These are phyloP conservation scores for Peribatodes rhomboidaria DNA, from an alignment of 2,888 invertebrate species.

Conservation along the genomic window DNA sequence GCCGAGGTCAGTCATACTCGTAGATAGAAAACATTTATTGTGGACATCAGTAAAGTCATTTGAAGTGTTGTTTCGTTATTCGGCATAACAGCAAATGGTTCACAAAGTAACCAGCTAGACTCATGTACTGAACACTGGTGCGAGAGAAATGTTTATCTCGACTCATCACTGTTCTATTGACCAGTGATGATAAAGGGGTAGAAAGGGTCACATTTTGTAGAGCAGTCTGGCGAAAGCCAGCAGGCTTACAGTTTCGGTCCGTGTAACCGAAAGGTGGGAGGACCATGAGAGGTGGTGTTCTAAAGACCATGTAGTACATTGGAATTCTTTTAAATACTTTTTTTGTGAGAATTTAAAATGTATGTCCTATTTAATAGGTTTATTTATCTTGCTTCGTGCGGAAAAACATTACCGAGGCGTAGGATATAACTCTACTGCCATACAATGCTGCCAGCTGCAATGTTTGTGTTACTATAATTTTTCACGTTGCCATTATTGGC, in stretches of 20 bases:
- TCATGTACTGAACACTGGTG: background rate
- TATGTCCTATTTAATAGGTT: slow-evolving; percentile 5
- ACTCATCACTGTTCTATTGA: background rate
- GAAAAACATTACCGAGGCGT: slow-evolving; percentile 11
- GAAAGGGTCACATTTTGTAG: no score
- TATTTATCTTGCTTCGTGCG: slow-evolving; percentile 1
- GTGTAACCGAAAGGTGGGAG: no score
- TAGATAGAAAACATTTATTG: no score
- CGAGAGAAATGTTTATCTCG: background rate
- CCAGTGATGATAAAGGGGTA: no score
- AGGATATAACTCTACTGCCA: slow-evolving; percentile 16
- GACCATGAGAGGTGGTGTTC: no score
- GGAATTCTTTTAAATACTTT: background rate
- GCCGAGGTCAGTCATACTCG: background rate
- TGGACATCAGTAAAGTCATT: no score
- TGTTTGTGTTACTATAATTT: slow-evolving; percentile 23
- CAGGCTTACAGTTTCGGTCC: no score
- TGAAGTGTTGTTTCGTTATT: no score
- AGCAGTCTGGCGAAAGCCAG: no score
- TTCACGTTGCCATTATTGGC: slow-evolving; percentile 23
- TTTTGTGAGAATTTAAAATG: background rate
- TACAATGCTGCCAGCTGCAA: slow-evolving; percentile 23
- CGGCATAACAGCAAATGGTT: background rate
- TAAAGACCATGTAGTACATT: no score
- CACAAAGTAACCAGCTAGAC: background rate